These are phyloP conservation scores for Parauchenoglanis ngamensis DNA, from an alignment of 2,797 vertebrate genomes.

Conservation along the genomic window DNA sequence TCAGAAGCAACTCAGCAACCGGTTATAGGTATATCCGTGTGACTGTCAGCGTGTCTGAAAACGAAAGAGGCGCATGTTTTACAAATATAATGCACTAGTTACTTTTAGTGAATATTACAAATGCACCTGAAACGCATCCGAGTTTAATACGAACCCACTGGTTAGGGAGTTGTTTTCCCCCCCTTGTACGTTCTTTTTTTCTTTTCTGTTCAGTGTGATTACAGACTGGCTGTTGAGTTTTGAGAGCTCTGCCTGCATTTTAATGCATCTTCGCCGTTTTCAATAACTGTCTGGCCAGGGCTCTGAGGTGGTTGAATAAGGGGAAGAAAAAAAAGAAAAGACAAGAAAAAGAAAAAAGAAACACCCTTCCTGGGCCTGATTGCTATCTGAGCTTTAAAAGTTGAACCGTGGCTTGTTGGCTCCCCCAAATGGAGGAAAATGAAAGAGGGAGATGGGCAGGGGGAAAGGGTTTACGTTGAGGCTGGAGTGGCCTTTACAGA, in stretches of 20 bases:
- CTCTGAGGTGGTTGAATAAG: constrained; percentile 34
- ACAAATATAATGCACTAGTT: neutral
- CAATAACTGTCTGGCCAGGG: constrained; percentile 53
- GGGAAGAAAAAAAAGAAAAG: too few relatives aligned
- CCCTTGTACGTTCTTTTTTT: constrained; percentile 16
- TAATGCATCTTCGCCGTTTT: constrained; percentile 55
- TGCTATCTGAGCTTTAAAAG: constrained; percentile 12
- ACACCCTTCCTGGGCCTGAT: constrained; percentile 37
- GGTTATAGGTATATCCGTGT: constrained; percentile 28
- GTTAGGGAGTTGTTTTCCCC: constrained; percentile 32
- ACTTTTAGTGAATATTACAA: neutral
- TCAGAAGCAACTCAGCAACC: constrained; percentile 24
- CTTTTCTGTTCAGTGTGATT: constrained; percentile 32
- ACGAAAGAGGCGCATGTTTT: neutral
- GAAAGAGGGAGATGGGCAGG: neutral
- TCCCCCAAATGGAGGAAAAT: constrained; percentile 53
- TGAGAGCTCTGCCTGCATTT: constrained; percentile 58
- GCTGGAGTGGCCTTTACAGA: neutral
- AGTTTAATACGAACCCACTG: constrained; percentile 1
- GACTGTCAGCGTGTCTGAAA: constrained; percentile 18
- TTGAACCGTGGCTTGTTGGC: constrained; percentile 45
- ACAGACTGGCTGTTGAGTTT: constrained; percentile 49
- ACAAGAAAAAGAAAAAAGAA: constrained; percentile 30
- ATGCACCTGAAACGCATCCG: neutral
- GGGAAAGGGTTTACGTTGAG: neutral